Percentiles rank a stretch among this genome's conserved stretches.
Conservation (phyloP, 2,797 vertebrate genomes). For the Neoniphon sammara region DNA sequence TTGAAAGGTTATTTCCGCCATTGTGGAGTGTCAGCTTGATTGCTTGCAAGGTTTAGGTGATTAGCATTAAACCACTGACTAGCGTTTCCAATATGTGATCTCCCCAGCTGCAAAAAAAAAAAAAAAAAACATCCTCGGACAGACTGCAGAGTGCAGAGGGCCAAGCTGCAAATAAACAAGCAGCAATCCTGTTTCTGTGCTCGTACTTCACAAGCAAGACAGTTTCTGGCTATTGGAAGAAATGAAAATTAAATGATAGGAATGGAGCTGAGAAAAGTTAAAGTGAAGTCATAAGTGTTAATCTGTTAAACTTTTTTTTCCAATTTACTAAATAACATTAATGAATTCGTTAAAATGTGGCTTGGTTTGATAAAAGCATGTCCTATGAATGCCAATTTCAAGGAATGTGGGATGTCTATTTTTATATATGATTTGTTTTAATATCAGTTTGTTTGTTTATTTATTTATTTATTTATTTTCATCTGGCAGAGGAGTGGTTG, state of each 20-base stretch:
- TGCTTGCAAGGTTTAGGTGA: slow-evolving; percentile 29
- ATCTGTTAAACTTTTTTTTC: background rate
- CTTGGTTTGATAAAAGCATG: too few relatives aligned
- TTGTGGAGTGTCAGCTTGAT: slow-evolving; percentile 15
- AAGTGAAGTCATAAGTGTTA: slow-evolving; percentile 2
- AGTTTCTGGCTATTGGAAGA: slow-evolving; percentile 26
- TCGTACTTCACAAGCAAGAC: slow-evolving; percentile 12
- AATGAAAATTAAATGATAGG: slow-evolving; percentile 6
- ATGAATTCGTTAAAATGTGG: background rate
- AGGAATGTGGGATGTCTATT: too few relatives aligned
- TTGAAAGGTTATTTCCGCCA: slow-evolving; percentile 5
- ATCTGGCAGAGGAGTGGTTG: background rate
- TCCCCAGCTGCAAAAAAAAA: slow-evolving; percentile 29
- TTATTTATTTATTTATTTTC: background rate
- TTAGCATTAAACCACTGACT: slow-evolving; percentile 32
- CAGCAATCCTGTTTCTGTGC: slow-evolving; percentile 3
- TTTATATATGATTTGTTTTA: too few relatives aligned
- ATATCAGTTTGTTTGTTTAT: too few relatives aligned
- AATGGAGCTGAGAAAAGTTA: background rate
- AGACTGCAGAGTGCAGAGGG: slow-evolving; percentile 21
- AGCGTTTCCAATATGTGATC: slow-evolving; percentile 52
- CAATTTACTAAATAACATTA: background rate
- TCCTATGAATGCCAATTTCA: too few relatives aligned
- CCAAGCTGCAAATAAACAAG: slow-evolving; percentile 50
- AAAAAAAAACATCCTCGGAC: slow-evolving; percentile 29